Conservation (phyloP, 2,888 invertebrate genomes). For the Apodemia zela region DNA sequence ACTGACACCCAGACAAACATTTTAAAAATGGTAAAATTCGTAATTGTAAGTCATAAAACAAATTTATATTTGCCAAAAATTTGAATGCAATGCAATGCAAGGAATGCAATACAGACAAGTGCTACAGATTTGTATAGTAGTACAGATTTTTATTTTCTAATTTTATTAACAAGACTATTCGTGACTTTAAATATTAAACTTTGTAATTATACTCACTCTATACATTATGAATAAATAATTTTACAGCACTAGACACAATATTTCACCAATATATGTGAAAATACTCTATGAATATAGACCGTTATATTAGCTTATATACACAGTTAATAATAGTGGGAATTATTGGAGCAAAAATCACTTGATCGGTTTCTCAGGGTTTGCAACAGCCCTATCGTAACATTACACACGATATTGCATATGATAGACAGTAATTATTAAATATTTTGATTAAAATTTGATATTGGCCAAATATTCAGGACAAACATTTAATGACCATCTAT, state of each 20-base stretch:
- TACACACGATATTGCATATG: constrained; percentile 30
- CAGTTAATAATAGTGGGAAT: constrained; percentile 72
- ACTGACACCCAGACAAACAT: no score
- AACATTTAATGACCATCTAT: neutral
- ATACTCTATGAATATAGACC: constrained; percentile 46
- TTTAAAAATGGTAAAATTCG: no score
- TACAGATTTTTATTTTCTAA: no score
- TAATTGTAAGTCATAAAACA: no score
- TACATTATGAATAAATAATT: constrained; percentile 30
- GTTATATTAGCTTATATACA: constrained; percentile 69
- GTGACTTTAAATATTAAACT: no score
- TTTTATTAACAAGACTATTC: no score
- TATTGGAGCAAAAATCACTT: constrained; percentile 70
- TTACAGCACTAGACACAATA: constrained; percentile 29
- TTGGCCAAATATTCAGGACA: constrained; percentile 1
- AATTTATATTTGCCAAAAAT: no score
- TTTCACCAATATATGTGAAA: constrained; percentile 42
- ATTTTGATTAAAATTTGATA: constrained; percentile 23
- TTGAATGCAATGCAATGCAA: no score
- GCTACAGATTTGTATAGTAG: no score
- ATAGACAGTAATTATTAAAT: constrained; percentile 30
- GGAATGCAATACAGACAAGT: no score
- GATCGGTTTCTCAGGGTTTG: constrained; percentile 68
- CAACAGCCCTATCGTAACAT: constrained; percentile 61
- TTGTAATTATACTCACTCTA: constrained; percentile 32